These are phyloP conservation scores for Eretmochelys imbricata DNA, from an alignment of 2,113 vertebrate species.

Conservation along the genomic window DNA sequence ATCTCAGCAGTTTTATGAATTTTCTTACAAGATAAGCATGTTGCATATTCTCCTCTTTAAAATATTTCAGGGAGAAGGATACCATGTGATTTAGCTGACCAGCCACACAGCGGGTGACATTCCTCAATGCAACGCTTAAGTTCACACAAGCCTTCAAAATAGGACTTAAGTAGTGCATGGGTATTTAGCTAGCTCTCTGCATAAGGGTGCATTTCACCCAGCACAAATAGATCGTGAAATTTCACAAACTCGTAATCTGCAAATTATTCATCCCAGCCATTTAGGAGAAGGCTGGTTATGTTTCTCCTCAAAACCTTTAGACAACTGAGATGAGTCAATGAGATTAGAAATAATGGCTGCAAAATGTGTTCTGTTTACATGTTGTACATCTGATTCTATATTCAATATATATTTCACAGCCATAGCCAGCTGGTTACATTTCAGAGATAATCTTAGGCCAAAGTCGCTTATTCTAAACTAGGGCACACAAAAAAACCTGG, in stretches of 20 bases:
- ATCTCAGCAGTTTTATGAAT: not conserved
- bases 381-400: not conserved
- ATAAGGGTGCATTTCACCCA: accelerated
- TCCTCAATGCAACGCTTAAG: not conserved
- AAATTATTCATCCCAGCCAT: not conserved
- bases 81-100: not conserved
- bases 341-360: not conserved
- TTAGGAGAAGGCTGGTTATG: not conserved
- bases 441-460: not conserved
- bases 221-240: not conserved
- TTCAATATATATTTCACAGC: not conserved
- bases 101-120: not conserved
- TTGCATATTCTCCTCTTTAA: not conserved
- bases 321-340: not conserved
- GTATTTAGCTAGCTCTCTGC: not conserved
- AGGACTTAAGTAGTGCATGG: accelerated
- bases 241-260: not conserved
- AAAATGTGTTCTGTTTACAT: not conserved
- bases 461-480: not conserved
- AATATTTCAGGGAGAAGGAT: not conserved
- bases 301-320: not conserved
- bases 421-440: not conserved
- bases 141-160: not conserved
- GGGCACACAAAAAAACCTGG: not conserved
- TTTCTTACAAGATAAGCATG: not conserved